Base-by-base conservation (phyloP, 2,113 vertebrate species). In the Corythornis madagascariensis region DNA sequence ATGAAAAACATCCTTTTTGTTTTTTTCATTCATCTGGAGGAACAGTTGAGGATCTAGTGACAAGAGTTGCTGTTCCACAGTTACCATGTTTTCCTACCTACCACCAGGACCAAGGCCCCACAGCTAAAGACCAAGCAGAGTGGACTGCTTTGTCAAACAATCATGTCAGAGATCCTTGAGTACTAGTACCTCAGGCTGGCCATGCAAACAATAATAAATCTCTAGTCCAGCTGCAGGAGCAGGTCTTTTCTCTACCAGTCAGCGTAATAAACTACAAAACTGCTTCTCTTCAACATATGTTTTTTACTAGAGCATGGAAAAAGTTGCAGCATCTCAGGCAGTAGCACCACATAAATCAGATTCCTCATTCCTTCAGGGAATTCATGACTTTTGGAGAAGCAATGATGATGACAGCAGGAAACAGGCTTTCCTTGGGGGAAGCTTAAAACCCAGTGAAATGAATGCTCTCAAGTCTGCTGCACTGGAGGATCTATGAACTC, bases 351-450 rank as follows among this genome's bases (percentile, higher is more conserved):
- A 60, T 63, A 77, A 86, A 90, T n/a, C 69, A 81, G 53, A 16
- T 61, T 78, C 69, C 77, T 59, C 7, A 22, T 67, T 86, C 80
- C 81, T 86, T 86, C 3, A 75, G 81, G 77, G 84, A 93, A 90
- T 92, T 87, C 20, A 59, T 69, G 53, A 47, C 83, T 88, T 83
- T 45, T 67, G 70, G 61, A 90, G 83, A 84, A 89, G 81, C 81
- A 78, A 5, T 6, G 40, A 78, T 59, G 56, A 59, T 67, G 77
- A 89, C 69, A 76, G 60, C 40, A 81, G 87, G 74, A 93, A 88
- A 72, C 33, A 63, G 50, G 63, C 40, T 48, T 84, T 78, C 43
- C 77, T 75, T 8, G 1, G 22, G 77, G 57, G 33, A 16, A 0
- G 40, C n/a, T 89, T 69, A 53, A 71, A 55, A 77, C 16, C 52